Evolutionary conservation across 2,113 vertebrate species (phyloP).

Genomic region (Pogonocichla stellata): DNA sequence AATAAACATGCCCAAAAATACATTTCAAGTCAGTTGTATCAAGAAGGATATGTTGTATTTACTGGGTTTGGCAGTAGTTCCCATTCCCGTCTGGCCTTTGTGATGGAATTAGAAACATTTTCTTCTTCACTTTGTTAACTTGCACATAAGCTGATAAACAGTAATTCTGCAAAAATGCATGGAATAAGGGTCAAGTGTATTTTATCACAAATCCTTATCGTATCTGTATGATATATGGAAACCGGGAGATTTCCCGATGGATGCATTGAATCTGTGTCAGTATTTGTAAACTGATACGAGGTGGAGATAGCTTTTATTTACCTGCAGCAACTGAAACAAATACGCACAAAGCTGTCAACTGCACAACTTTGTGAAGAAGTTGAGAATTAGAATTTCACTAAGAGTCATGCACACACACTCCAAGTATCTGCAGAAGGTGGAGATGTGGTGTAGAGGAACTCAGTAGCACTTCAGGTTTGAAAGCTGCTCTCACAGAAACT

Average conservation of each 20-base stretch:
- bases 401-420: accelerated
- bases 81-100: neutral
- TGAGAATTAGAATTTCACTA: neutral
- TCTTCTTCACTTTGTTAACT: neutral
- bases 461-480: neutral
- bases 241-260: accelerated
- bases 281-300: neutral
- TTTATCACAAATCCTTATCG: neutral
- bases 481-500: neutral
- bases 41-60: neutral
- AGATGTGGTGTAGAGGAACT: neutral
- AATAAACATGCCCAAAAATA: neutral
- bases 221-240: neutral
- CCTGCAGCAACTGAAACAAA: accelerated
- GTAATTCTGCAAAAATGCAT: neutral
- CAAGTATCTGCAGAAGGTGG: neutral
- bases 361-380: neutral
- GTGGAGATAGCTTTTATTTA: neutral
- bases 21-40: neutral
- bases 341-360: neutral
- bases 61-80: neutral
- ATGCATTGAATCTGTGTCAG: accelerated
- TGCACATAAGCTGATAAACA: neutral
- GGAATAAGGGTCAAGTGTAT: neutral
- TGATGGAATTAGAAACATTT: neutral